Percentiles rank a stretch among this genome's conserved stretches.
phyloP scores from a whole-genome alignment of 2,113 vertebrate genomes.

The Gasterosteus nipponicus region DNA sequence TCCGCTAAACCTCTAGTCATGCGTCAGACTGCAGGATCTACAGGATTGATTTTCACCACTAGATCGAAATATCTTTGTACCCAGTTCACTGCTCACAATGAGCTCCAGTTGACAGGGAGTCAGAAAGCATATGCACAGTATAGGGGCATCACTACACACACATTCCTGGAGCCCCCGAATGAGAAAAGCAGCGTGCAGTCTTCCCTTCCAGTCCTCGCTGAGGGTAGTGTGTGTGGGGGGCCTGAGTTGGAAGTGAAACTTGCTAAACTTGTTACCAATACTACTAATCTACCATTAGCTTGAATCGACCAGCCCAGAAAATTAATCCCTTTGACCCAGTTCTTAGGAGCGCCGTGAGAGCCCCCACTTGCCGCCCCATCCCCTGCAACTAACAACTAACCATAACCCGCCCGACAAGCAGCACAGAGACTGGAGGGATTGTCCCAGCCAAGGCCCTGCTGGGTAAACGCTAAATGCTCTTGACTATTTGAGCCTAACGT shows the following conservation, averaged over 20 bases:
- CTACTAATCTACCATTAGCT: constrained; percentile 72
- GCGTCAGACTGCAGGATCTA: not conserved
- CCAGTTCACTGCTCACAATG: not conserved
- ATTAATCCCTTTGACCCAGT: constrained; percentile 77
- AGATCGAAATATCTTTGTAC: not conserved
- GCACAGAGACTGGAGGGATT: constrained; percentile 19
- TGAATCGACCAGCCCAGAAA: constrained; percentile 51
- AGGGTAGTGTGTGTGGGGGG: constrained; percentile 15
- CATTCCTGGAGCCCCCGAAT: not conserved
- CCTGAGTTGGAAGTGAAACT: constrained; percentile 57
- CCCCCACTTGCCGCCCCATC: constrained; percentile 29
- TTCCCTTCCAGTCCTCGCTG: constrained; percentile 4
- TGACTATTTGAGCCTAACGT: not conserved
- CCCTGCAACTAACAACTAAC: constrained; percentile 8
- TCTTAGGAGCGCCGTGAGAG: constrained; percentile 39
- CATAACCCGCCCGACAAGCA: not conserved
- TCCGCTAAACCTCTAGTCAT: not conserved
- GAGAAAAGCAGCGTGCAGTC: constrained; percentile 12
- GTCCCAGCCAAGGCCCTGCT: constrained; percentile 15
- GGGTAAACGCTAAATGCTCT: constrained; percentile 39
- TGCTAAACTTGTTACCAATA: constrained; percentile 8
- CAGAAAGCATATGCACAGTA: not conserved
- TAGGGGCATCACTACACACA: constrained; percentile 2
- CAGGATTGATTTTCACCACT: not conserved
- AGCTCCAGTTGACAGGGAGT: not conserved